Conservation (phyloP, 2,113 vertebrate genomes). For the Eublepharis macularius region DNA sequence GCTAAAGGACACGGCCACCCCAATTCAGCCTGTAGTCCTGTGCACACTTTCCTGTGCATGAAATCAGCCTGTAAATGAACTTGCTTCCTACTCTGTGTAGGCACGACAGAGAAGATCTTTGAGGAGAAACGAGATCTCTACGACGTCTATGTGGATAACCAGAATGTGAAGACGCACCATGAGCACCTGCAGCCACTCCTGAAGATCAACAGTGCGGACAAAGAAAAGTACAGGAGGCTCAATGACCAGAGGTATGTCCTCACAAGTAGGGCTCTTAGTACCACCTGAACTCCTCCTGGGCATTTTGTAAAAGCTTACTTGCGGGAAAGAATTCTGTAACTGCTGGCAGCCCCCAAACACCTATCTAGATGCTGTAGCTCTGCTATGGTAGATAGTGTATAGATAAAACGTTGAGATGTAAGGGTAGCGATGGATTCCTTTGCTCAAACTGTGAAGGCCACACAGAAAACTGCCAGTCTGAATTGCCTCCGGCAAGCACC, state of each 20-base stretch:
- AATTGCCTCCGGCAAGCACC: neutral
- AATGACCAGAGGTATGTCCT: slow-evolving; percentile 90
- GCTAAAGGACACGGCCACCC: too few species aligned
- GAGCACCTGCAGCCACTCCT: slow-evolving; percentile 89
- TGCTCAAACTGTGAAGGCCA: neutral
- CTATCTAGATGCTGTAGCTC: neutral
- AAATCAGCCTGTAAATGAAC: neutral
- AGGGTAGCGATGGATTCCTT: neutral
- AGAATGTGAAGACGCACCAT: slow-evolving; percentile 96
- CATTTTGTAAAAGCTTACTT: too few species aligned
- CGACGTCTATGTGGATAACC: slow-evolving; percentile 95
- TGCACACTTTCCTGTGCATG: too few species aligned
- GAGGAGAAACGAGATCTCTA: slow-evolving; percentile 95
- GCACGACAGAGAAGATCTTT: slow-evolving; percentile 98
- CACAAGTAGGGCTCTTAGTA: too few species aligned
- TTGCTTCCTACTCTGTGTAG: slow-evolving; percentile 61
- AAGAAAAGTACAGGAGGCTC: slow-evolving; percentile 93
- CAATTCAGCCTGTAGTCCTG: too few species aligned
- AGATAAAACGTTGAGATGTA: neutral
- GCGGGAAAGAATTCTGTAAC: too few species aligned
- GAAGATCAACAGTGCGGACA: slow-evolving; percentile 88
- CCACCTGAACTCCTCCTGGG: too few species aligned
- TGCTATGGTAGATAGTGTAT: neutral
- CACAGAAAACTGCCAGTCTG: neutral
- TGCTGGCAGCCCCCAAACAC: neutral